Conservation (phyloP, 1,140 invertebrate species). For the Oedothorax gibbosus region DNA sequence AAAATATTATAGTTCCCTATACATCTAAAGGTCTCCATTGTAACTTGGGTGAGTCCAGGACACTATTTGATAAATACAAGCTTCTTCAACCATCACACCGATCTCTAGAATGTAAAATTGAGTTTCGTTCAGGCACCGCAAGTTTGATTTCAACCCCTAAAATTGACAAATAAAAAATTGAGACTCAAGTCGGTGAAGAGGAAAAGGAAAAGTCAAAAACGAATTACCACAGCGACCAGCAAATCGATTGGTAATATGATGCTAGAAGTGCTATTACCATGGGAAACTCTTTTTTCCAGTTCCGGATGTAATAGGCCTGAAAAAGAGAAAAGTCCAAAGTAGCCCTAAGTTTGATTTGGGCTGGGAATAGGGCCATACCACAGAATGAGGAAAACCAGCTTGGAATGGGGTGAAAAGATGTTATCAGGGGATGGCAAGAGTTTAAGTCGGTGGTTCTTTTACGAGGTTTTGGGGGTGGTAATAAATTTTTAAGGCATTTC, state of each 20-base stretch:
- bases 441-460: slow-evolving; percentile 16
- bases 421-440: slow-evolving; percentile 6
- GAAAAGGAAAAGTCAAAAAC: slow-evolving; percentile 45
- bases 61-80: too few species aligned
- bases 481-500: slow-evolving; percentile 49
- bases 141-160: slow-evolving; percentile 24
- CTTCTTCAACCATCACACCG: not conserved
- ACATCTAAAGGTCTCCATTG: too few species aligned
- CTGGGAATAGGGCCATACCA: slow-evolving; percentile 16
- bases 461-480: slow-evolving; percentile 19
- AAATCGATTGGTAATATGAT: slow-evolving; percentile 53
- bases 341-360: slow-evolving; percentile 50
- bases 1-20: too few species aligned
- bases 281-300: slow-evolving; percentile 32
- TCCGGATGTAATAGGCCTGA: slow-evolving; percentile 40
- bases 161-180: slow-evolving; percentile 60
- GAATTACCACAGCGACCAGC: slow-evolving; percentile 57
- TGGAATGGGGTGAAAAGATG: slow-evolving; percentile 22
- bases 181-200: slow-evolving; percentile 25
- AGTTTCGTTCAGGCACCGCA: slow-evolving; percentile 36
- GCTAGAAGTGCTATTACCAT: slow-evolving; percentile 54
- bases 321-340: slow-evolving; percentile 18
- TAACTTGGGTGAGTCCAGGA: too few species aligned
- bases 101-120: slow-evolving; percentile 49
- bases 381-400: slow-evolving; percentile 8